Percentiles rank a stretch among this genome's conserved stretches.
Evolutionary conservation across 2,797 vertebrate species (phyloP).

Genomic region (Poecilia wingei): DNA sequence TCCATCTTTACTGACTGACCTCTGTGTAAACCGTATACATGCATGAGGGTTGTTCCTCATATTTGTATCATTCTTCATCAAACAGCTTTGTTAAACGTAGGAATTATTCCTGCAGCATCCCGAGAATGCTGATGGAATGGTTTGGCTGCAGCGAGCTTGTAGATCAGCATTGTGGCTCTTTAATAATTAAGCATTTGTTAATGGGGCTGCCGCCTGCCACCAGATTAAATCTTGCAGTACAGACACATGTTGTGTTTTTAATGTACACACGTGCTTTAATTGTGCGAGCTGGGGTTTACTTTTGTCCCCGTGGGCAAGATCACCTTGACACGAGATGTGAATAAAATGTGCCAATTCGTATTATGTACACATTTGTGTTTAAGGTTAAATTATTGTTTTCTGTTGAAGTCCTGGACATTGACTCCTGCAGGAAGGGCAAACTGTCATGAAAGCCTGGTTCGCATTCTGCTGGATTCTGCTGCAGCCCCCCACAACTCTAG

Average conservation of each 20-base stretch:
- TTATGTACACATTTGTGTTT: conserved; percentile 28
- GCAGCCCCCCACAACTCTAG: conserved; percentile 63
- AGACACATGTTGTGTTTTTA: conserved; percentile 48
- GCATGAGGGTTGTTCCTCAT: conserved; percentile 24
- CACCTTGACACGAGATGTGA: conserved; percentile 26
- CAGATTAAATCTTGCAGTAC: conserved; percentile 41
- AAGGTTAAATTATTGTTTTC: conserved; percentile 33
- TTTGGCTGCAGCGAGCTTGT: conserved; percentile 60
- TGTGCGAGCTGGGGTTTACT: not conserved
- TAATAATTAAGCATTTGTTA: conserved; percentile 75
- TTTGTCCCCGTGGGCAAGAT: conserved; percentile 14
- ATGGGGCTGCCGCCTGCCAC: conserved; percentile 54
- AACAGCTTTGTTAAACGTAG: conserved; percentile 34
- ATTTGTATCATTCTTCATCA: conserved; percentile 22
- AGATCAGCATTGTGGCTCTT: conserved; percentile 70
- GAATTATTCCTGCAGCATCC: conserved; percentile 44
- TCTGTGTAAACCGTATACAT: conserved; percentile 19
- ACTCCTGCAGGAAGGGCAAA: conserved; percentile 81
- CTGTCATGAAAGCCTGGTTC: conserved; percentile 76
- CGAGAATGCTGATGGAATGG: conserved; percentile 55
- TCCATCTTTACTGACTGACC: conserved; percentile 3
- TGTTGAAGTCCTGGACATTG: conserved; percentile 50
- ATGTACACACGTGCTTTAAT: conserved; percentile 14
- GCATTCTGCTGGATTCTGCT: conserved; percentile 78
- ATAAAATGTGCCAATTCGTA: conserved; percentile 18